Evolutionary conservation across 2,888 invertebrate species (phyloP).

Genomic region (Dasypolia templi): DNA sequence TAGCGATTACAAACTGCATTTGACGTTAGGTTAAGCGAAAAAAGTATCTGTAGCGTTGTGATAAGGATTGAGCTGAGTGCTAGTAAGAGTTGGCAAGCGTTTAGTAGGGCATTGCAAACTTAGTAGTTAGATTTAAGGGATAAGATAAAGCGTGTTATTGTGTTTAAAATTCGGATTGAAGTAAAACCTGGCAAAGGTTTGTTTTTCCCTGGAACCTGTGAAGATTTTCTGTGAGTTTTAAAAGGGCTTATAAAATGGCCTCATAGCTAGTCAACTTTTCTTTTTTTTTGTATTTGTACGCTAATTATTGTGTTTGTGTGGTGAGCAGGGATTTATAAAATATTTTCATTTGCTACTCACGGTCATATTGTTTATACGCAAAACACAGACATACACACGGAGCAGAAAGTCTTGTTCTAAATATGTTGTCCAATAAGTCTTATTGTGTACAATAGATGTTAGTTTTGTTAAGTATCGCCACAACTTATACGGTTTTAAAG

Average conservation of each 20-base stretch:
- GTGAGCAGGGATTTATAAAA: too few species aligned
- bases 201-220: background rate
- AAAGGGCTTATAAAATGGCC: background rate
- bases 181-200: background rate
- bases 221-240: background rate
- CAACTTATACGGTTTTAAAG: background rate
- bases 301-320: too few species aligned
- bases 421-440: too few species aligned
- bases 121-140: slow-evolving; percentile 59
- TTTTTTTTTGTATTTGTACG: too few species aligned
- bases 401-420: too few species aligned
- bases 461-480: too few species aligned
- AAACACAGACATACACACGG: too few species aligned
- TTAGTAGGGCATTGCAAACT: slow-evolving; percentile 75
- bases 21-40: slow-evolving; percentile 50
- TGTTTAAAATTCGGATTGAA: background rate
- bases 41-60: slow-evolving; percentile 47
- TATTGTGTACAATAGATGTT: too few species aligned
- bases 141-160: slow-evolving; percentile 43
- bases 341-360: too few species aligned
- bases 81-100: slow-evolving; percentile 72
- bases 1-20: slow-evolving; percentile 51
- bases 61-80: slow-evolving; percentile 68
- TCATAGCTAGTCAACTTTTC: too few species aligned
- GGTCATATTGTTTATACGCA: too few species aligned